Percentiles rank a stretch among this genome's conserved stretches.
These are phyloP conservation scores for Nerophis ophidion DNA, from an alignment of 2,113 vertebrate species.

Conservation along the genomic window DNA sequence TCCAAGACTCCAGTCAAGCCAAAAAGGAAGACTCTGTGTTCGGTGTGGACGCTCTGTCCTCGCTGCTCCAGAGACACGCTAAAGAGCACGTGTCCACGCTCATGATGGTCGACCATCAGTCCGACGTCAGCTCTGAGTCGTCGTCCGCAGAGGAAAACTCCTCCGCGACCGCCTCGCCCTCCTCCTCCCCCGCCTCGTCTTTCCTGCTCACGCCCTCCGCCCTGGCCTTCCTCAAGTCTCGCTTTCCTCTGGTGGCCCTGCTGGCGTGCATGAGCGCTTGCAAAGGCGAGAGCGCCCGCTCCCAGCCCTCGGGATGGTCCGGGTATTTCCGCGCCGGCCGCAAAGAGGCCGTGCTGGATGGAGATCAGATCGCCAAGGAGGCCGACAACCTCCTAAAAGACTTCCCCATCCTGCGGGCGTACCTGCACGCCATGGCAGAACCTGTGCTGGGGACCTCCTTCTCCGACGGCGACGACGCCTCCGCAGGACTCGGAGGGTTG, in stretches of 20 bases:
- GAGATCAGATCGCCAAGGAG: constrained; percentile 82
- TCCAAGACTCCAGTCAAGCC: background rate
- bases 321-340: constrained; percentile 80
- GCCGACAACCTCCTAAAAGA: constrained; percentile 78
- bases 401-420: constrained; percentile 77
- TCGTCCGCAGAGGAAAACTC: constrained; percentile 53
- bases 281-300: constrained; percentile 48
- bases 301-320: constrained; percentile 67
- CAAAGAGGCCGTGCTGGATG: constrained; percentile 77
- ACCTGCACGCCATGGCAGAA: constrained; percentile 76
- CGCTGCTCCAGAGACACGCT: constrained; percentile 68
- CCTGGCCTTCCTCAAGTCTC: constrained; percentile 84
- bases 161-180: constrained; percentile 21
- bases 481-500: constrained; percentile 50
- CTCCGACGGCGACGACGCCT: constrained; percentile 56
- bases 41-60: constrained; percentile 62
- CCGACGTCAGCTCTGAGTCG: constrained; percentile 53
- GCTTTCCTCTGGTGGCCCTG: constrained; percentile 75
- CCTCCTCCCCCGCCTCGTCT: constrained; percentile 26
- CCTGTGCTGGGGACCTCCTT: constrained; percentile 64
- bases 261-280: constrained; percentile 80
- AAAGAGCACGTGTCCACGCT: constrained; percentile 62
- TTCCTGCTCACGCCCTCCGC: constrained; percentile 82
- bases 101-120: constrained; percentile 44
- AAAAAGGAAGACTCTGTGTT: constrained; percentile 36